A percentile compares a stretch with the other conserved stretches of the same genome.
These are phyloP conservation scores for Vannuccia rotundouncinata DNA, from an alignment of 2,888 invertebrate genomes.

Conservation along the genomic window DNA sequence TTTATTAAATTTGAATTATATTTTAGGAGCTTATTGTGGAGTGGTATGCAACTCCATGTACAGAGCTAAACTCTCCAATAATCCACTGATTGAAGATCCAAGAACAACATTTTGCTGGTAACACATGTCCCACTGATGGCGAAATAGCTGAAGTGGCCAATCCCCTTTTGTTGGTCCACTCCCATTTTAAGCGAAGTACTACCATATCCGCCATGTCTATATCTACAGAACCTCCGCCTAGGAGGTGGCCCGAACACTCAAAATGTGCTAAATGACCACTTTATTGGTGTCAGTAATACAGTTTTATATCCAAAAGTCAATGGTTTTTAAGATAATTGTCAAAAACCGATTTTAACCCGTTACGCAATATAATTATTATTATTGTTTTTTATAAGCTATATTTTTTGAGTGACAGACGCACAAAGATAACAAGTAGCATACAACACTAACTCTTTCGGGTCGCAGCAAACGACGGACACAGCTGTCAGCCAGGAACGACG, in stretches of 20 bases:
- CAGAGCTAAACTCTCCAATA: background rate
- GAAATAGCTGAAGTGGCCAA: background rate
- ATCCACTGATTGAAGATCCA: background rate
- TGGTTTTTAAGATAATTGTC: too few relatives aligned
- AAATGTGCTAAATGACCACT: background rate
- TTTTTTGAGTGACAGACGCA: too few relatives aligned
- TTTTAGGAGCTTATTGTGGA: too few relatives aligned
- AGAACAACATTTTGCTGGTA: background rate
- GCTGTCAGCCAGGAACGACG: too few relatives aligned
- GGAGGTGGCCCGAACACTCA: background rate
- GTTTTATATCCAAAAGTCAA: background rate
- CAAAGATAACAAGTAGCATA: too few relatives aligned
- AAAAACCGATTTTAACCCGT: background rate
- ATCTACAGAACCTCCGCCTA: too few relatives aligned
- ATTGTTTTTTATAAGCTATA: too few relatives aligned
- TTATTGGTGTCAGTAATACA: background rate
- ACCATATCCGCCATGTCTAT: too few relatives aligned
- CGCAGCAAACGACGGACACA: too few relatives aligned
- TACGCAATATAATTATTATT: background rate
- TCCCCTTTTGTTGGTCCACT: background rate
- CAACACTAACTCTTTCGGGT: too few relatives aligned
- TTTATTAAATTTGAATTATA: too few relatives aligned
- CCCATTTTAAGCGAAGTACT: background rate
- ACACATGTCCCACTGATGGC: background rate
- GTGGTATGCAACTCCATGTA: too few relatives aligned